phyloP scores from a whole-genome alignment of 1,140 invertebrate genomes.

The Bombus superbus region DNA sequence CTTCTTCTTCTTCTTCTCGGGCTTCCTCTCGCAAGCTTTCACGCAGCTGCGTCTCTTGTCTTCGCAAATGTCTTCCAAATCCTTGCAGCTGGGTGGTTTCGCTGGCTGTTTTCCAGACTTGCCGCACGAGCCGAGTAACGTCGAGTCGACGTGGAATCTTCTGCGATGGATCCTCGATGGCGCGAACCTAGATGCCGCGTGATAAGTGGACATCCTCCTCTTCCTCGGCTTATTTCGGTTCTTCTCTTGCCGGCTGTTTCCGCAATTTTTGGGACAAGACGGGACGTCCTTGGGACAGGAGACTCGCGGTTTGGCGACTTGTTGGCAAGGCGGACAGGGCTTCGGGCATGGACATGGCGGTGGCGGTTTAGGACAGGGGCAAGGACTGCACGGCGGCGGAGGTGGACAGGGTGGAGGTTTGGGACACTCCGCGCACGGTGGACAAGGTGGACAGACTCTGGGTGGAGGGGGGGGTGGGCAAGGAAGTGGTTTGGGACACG shows the following conservation, averaged over 20 bases:
- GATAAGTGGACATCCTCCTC: conserved; percentile 8
- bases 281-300: conserved; percentile 3
- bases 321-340: conserved; percentile 25
- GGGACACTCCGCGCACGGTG: conserved; percentile 36
- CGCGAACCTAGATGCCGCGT: not conserved
- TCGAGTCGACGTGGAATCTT: conserved; percentile 1
- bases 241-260: not conserved
- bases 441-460: conserved; percentile 22
- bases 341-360: conserved; percentile 10
- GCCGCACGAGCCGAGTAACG: not conserved
- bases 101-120: not conserved
- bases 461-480: conserved; percentile 27
- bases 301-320: not conserved
- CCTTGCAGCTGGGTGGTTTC: not conserved
- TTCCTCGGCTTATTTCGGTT: not conserved
- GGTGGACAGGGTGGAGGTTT: conserved; percentile 20
- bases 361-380: conserved; percentile 16
- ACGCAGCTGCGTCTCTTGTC: not conserved
- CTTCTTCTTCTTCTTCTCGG: not conserved
- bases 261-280: not conserved
- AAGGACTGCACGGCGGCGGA: conserved; percentile 27
- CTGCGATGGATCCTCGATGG: not conserved
- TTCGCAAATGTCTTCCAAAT: conserved; percentile 8
- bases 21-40: not conserved
- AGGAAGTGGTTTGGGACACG: not conserved